Conservation (phyloP, 2,113 vertebrate species). For the Ceyx melanurus region DNA sequence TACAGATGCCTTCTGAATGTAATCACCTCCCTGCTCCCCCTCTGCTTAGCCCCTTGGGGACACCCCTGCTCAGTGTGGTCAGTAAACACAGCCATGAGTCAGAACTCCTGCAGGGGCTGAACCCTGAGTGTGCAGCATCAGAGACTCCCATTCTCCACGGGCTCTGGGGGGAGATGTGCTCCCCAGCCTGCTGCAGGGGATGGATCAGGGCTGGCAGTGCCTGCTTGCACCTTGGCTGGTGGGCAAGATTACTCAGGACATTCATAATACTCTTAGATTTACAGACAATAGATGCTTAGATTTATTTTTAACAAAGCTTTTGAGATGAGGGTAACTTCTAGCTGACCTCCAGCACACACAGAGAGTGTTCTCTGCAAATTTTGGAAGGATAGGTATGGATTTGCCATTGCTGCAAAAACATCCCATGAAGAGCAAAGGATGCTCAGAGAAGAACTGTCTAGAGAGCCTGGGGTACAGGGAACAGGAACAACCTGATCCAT, state of each 20-base stretch:
- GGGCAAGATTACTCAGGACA: too few species aligned
- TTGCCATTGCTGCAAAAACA: not conserved
- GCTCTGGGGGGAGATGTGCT: not conserved
- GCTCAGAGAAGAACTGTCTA: not conserved
- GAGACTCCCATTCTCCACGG: not conserved
- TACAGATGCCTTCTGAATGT: not conserved
- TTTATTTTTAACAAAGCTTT: not conserved
- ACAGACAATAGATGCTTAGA: not conserved
- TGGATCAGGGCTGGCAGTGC: not conserved
- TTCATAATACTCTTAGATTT: not conserved
- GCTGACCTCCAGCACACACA: not conserved
- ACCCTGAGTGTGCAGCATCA: not conserved
- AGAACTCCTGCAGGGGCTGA: not conserved
- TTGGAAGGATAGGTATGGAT: not conserved
- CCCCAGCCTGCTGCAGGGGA: not conserved
- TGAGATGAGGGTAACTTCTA: not conserved
- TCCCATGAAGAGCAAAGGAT: not conserved
- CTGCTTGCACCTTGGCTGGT: not conserved
- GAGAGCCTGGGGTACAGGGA: not conserved
- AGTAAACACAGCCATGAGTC: rapidly evolving
- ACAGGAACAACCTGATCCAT: not conserved
- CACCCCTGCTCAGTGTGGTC: rapidly evolving
- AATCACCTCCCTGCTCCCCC: not conserved
- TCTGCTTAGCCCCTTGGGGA: not conserved
- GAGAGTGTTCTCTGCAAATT: not conserved